Base-by-base conservation (phyloP, 2,113 vertebrate genomes). In the Brienomyrus brachyistius region DNA sequence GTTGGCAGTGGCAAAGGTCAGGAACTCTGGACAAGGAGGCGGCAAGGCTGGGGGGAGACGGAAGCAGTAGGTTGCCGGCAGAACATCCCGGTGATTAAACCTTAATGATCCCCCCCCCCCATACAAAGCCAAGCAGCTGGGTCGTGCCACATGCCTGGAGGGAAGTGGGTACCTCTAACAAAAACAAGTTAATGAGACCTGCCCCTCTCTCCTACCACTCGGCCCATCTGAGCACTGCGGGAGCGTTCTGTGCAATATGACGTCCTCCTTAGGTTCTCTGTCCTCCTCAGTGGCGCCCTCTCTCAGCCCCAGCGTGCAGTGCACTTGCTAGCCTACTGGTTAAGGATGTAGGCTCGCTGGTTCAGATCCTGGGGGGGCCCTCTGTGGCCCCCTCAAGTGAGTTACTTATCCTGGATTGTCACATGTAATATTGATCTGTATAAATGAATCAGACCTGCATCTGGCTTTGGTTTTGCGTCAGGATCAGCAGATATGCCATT, bases 1-100 rank as follows among this genome's bases (percentile, higher is more conserved):
- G 93, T 94, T 94, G 95, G 96, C 95, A 95, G 95, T 95, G 95
- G 95, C 94, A 95, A 95, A 95, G 95, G 94, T 95, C 94, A 93
- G 94, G 95, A 54, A 93, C 93, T 83, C 43, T 43, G 74, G 74
- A 43, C 31, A 80, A 80, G 74, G 77, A 48, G 35, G 27, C 92
- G 90, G 92, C 90, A 91, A 91, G 90, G 90, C 91, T 92, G 90
- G 91, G 91, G 84, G 54, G 90, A 80, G 93, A 45, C 56, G 77
- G 56, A 90, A 70, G 52, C 74, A 40, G 56, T 15, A 82, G 90
- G 66, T 84, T 77, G 93, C 91, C 88, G 90, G 93, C 92, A 92
- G 93, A 94, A 93, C 94, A 94, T 95, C 92, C 93, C 91, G 93
- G 94, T 96, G 94, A 96, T 96, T 96, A 96, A 95, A 95, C 95